A percentile compares a stretch with the other conserved stretches of the same genome.
Conservation (phyloP, 2,797 vertebrate genomes). For the Prionace glauca region DNA sequence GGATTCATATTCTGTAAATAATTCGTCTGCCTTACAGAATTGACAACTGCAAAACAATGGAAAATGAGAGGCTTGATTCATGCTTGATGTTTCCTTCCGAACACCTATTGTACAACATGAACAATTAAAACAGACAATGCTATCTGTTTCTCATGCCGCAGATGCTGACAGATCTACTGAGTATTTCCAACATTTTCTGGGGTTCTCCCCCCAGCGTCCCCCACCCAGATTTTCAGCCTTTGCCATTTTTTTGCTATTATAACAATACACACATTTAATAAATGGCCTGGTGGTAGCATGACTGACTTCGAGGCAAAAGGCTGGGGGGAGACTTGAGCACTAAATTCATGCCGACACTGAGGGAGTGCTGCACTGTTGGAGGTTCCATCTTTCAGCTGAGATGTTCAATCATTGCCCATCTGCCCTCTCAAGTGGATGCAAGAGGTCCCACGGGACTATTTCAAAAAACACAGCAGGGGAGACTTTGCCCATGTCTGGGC, state of each 20-base stretch:
- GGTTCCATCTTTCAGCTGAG: too few species aligned
- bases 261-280: neutral
- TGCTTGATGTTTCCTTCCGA: neutral
- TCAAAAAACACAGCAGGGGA: neutral
- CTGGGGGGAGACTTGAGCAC: neutral
- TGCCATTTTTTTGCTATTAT: too few species aligned
- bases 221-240: too few species aligned
- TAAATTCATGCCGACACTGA: neutral
- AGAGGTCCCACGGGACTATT: neutral
- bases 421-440: neutral
- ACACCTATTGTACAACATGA: neutral
- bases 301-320: neutral
- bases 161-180: neutral
- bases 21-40: slow-evolving; percentile 94
- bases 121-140: neutral
- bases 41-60: slow-evolving; percentile 71
- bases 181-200: neutral
- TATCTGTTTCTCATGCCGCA: neutral
- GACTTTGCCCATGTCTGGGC: too few species aligned
- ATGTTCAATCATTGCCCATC: neutral
- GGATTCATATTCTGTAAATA: slow-evolving; percentile 94
- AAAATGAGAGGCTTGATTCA: neutral
- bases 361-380: too few species aligned
- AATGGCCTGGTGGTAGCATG: neutral
- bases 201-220: too few species aligned